Base-by-base conservation (phyloP, 1,140 invertebrate genomes). In the Planococcus citri region DNA sequence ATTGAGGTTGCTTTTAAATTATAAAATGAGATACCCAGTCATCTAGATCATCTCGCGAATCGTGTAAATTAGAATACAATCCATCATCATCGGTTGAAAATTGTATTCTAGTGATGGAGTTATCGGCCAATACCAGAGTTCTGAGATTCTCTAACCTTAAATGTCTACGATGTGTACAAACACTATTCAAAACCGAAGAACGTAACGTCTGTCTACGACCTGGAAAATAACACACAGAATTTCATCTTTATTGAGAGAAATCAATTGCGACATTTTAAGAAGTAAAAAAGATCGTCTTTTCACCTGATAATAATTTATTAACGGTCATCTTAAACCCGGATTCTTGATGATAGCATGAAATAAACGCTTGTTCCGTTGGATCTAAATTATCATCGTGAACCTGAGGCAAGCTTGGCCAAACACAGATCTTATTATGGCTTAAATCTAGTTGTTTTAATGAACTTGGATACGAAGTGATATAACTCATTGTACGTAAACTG, bases 401-500 rank as follows among this genome's bases (percentile, higher is more conserved):
- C 72, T 86, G 88, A 0, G 88, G 89, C 69, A 92, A 78, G 76
- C 88, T 91, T 8, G 91, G 90, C 91, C 92, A 95, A 71, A 87
- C 86, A 0, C 85, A 85, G 68, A 98, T 92, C 76, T 90, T 87
- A 79, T 98, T 98, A 76, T 96, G 89, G 9, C 91, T 94, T 20
- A 98, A 80, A 80, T 98, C 95, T 1, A 98, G 78, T 77, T 96
- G 94, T 73, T 94, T 91, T 0, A 98, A 78, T 61, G 85, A 87
- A 41, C 86, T 85, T 1, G 96, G 95, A 78, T 95, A 95, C 58
- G 90, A 89, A 9, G 89, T 91, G 33, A 97, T 89, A 74, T 91
- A 87, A 14, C 93, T 92, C 87, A 95, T 91, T 25, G 73, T 77
- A 37, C 76, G 72, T 27, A 80, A 70, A 72, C 77, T 78, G 70